Base-by-base conservation (phyloP, 2,797 vertebrate species). In the Clamator glandarius region DNA sequence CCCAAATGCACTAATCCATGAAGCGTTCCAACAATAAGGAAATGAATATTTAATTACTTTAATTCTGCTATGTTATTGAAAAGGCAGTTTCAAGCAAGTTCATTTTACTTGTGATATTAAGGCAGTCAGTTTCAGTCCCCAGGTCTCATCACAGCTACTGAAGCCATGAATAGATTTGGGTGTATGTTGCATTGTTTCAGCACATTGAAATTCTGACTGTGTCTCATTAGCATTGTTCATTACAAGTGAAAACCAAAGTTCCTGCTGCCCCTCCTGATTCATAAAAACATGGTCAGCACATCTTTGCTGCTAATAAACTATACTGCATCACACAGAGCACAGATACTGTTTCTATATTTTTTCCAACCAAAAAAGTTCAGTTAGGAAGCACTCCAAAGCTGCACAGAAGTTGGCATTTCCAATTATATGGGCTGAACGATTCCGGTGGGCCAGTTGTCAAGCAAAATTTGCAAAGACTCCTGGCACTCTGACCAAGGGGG, bases 11-110 rank as follows among this genome's bases (percentile, higher is more conserved):
- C 35, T 85, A 89, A 77, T 68, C 29, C 68, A 44, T 13, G 39
- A 89, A 85, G 55, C 55, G 62, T 85, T 92, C 58, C 62, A 69
- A 68, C 54, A 95, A 89, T 46, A 81, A 78, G 42, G 64, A 92
- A 93, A 84, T 89, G 5, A 93, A 93, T 85, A 91, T 87, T 92
- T 92, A 85, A 93, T 83, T 81, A 69, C 42, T 91, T 91, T 83
- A 89, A 88, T 92, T 94, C 85, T 84, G 55, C 69, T 68, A 8
- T 28, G 41, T 72, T 91, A 87, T 31, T 75, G 85, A 89, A 94
- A 92, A 54, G 29, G 62, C 64, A 31, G 7, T 87, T 93, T 85
- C 72, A 85, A 68, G 69, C 24, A 91, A 75, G 51, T 54, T 93
- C 35, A 76, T 89, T 78, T 85, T 80, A 52, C 5, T 2, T 31